phyloP scores from a whole-genome alignment of 2,113 vertebrate species.

The Entomyzon cyanotis region DNA sequence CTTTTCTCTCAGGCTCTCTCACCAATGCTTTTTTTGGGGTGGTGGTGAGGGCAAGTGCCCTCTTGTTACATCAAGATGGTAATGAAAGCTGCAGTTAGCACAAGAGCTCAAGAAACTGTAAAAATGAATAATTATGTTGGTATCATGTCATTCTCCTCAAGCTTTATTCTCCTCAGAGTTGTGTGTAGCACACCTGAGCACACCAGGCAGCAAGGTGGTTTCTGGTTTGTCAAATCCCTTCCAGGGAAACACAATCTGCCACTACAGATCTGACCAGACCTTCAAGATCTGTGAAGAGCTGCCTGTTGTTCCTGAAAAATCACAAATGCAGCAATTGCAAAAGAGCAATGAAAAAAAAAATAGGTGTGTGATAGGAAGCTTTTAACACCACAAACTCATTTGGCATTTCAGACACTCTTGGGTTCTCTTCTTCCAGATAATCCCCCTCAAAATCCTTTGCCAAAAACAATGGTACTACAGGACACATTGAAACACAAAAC shows the following conservation, averaged over 20 bases:
- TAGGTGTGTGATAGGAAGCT: neutral
- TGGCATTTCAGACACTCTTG: neutral
- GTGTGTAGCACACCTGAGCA: neutral
- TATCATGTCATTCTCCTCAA: neutral
- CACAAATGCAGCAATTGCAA: neutral
- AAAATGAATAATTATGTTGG: neutral
- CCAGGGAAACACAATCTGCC: neutral
- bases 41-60: neutral
- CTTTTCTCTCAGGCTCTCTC: neutral
- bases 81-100: neutral
- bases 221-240: neutral
- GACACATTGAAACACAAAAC: neutral
- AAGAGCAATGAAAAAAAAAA: neutral
- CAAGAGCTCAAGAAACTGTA: neutral
- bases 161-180: neutral
- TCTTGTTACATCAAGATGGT: neutral
- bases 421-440: neutral
- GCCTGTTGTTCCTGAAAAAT: neutral
- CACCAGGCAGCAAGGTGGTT: neutral
- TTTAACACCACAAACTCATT: neutral
- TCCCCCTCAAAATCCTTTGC: neutral
- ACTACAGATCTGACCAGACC: neutral
- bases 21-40: neutral
- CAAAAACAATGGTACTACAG: neutral
- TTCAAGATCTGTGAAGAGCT: neutral